These are phyloP conservation scores for Zophobas morio DNA, from an alignment of 1,140 invertebrate species.

Conservation along the genomic window DNA sequence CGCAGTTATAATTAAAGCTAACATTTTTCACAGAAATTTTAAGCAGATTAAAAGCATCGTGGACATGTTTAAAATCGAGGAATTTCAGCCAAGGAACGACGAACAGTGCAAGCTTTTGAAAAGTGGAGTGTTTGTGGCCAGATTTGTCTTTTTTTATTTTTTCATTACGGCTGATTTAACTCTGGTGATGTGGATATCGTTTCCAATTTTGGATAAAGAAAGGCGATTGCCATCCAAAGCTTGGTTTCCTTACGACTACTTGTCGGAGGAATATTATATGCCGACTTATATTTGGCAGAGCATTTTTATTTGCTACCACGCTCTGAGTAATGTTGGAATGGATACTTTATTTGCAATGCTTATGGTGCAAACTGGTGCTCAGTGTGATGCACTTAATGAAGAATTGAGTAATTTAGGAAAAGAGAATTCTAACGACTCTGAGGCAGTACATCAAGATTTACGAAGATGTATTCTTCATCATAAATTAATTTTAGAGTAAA, in stretches of 20 bases:
- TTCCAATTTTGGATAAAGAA: slow-evolving; percentile 15
- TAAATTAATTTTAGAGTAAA: slow-evolving; percentile 30
- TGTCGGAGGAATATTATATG: neutral
- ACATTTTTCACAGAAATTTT: neutral
- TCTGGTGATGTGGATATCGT: slow-evolving; percentile 1
- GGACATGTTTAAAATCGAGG: neutral
- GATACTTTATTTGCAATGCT: slow-evolving; percentile 26
- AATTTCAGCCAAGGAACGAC: slow-evolving; percentile 1
- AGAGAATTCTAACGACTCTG: neutral
- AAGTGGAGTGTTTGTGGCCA: neutral
- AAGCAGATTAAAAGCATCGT: neutral
- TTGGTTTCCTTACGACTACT: slow-evolving; percentile 15
- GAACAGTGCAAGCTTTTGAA: slow-evolving; percentile 1
- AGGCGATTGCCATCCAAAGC: slow-evolving; percentile 18
- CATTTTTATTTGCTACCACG: slow-evolving; percentile 24
- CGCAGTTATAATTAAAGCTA: slow-evolving; percentile 12
- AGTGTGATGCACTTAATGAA: slow-evolving; percentile 10
- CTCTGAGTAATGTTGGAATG: slow-evolving; percentile 15
- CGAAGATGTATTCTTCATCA: slow-evolving; percentile 14
- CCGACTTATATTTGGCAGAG: slow-evolving; percentile 22
- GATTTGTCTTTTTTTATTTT: slow-evolving; percentile 17
- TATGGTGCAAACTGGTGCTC: slow-evolving; percentile 28
- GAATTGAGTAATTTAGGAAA: neutral
- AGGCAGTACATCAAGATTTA: neutral
- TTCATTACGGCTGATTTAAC: slow-evolving; percentile 7